Evolutionary conservation across 2,888 invertebrate genomes (phyloP).

Genomic region (Marasmarcha lunaedactyla): DNA sequence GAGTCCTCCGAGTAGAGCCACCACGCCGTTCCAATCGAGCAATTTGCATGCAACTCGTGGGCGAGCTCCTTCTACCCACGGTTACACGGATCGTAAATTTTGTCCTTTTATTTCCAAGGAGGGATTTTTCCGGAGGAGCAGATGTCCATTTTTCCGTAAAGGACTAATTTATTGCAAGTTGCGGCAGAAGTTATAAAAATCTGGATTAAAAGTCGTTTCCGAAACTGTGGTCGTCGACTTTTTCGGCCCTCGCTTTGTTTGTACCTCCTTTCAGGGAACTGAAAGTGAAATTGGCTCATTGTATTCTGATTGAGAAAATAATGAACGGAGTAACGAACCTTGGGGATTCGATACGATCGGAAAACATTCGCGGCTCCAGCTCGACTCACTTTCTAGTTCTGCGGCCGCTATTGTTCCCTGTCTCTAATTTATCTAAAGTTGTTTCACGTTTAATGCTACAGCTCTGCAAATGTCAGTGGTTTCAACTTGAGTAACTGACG

Average conservation of each 20-base stretch:
- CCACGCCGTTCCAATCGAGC: constrained; percentile 50
- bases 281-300: constrained; percentile 17
- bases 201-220: constrained; percentile 46
- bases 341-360: constrained; percentile 45
- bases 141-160: constrained; percentile 61
- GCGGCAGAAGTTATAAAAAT: constrained; percentile 47
- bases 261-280: constrained; percentile 10
- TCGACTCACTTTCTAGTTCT: constrained; percentile 56
- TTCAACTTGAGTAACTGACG: not conserved
- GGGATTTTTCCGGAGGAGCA: constrained; percentile 52
- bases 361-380: constrained; percentile 45
- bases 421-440: constrained; percentile 50
- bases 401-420: constrained; percentile 48
- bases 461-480: constrained; percentile 12
- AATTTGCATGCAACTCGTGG: constrained; percentile 65
- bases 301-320: constrained; percentile 52
- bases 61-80: constrained; percentile 58
- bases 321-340: constrained; percentile 49
- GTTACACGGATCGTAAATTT: constrained; percentile 64
- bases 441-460: constrained; percentile 29
- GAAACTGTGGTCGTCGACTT: constrained; percentile 42
- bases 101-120: constrained; percentile 60
- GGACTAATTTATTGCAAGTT: constrained; percentile 61
- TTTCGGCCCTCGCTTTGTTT: constrained; percentile 22
- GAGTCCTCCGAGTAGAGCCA: constrained; percentile 31